Evolutionary conservation across 2,113 vertebrate genomes (phyloP).

Genomic region (Nipponia nippon): DNA sequence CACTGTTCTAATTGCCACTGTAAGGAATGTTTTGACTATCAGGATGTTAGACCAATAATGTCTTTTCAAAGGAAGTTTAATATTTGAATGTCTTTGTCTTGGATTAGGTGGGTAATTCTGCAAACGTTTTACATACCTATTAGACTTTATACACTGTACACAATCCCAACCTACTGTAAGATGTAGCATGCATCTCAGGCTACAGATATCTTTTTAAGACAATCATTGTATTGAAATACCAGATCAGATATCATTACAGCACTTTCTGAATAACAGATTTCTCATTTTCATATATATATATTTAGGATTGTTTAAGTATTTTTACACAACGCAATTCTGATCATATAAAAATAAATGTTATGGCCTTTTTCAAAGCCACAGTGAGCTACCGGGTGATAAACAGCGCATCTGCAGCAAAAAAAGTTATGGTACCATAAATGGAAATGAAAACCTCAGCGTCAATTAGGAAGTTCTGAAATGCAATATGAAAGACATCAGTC

Average conservation of each 20-base stretch:
- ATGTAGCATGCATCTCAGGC: not conserved
- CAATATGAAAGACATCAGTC: not conserved
- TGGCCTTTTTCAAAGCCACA: not conserved
- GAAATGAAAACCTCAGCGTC: not conserved
- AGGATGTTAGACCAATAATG: not conserved
- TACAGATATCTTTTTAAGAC: not conserved
- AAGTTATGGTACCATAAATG: not conserved
- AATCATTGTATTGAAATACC: not conserved
- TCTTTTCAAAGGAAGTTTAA: not conserved
- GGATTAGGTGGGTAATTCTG: not conserved
- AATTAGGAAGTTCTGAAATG: not conserved
- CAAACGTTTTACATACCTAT: not conserved
- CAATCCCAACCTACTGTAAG: not conserved
- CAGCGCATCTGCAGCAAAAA: not conserved
- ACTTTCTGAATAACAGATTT: not conserved
- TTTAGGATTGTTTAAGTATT: not conserved
- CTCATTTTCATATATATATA: not conserved
- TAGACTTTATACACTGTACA: not conserved
- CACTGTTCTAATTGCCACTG: not conserved
- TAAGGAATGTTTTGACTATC: not conserved
- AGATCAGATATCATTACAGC: not conserved
- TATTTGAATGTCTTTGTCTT: not conserved
- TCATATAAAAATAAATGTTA: not conserved
- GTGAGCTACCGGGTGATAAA: not conserved
- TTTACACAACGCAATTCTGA: not conserved